These are phyloP conservation scores for Tuberolachnus salignus DNA, from an alignment of 2,888 invertebrate species.

Conservation along the genomic window DNA sequence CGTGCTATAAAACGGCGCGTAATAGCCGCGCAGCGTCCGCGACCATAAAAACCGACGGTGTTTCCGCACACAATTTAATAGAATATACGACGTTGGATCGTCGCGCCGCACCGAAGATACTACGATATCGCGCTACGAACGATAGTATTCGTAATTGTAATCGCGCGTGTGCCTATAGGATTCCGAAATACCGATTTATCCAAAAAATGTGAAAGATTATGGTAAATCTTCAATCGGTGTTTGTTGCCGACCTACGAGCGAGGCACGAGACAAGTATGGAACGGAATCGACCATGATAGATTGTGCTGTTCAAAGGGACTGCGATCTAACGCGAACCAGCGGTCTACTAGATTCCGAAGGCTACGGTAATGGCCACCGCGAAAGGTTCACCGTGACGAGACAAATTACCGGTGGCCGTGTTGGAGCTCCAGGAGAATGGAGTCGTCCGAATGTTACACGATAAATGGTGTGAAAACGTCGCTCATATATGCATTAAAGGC, in stretches of 20 bases:
- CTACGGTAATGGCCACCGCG: constrained; percentile 95
- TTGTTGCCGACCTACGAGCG: constrained; percentile 90
- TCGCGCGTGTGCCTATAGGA: constrained; percentile 71
- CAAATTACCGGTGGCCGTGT: constrained; percentile 90
- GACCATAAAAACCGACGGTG: constrained; percentile 41
- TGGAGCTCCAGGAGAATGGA: constrained; percentile 94
- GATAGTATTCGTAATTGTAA: no score
- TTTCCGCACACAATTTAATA: no score
- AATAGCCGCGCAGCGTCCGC: no score
- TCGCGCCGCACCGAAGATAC: no score
- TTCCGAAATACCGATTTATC: constrained; percentile 87
- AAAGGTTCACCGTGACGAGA: constrained; percentile 97
- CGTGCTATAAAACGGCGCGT: no score
- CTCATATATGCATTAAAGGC: constrained; percentile 86
- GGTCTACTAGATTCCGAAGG: constrained; percentile 83
- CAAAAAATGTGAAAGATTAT: constrained; percentile 96
- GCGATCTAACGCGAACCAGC: constrained; percentile 96
- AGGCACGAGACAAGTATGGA: constrained; percentile 82
- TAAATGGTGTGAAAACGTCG: constrained; percentile 98
- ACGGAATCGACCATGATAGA: constrained; percentile 99
- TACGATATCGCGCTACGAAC: no score
- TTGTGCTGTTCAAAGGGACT: constrained; percentile 92
- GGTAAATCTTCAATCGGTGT: constrained; percentile 82
- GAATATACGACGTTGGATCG: no score
- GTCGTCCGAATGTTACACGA: constrained; percentile 91